Base-by-base conservation (phyloP, 2,797 vertebrate species). In the Alcedo atthis region DNA sequence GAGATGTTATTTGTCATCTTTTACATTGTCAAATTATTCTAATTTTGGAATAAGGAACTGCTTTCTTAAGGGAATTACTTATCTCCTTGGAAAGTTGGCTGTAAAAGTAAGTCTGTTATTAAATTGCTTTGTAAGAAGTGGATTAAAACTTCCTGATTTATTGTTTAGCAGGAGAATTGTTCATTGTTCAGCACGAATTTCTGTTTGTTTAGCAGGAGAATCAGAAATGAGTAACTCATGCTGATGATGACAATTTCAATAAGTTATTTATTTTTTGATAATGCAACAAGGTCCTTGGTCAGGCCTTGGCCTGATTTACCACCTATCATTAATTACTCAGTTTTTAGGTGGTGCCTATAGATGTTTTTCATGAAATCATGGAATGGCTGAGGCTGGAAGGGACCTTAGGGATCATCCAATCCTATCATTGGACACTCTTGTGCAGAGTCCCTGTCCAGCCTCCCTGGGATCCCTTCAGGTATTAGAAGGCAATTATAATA, bases 131-230 rank as follows among this genome's bases (percentile, higher is more conserved):
- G 66, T 62, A 69, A 78, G 79, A 90, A 89, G 87, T 93, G 75
- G 86, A 88, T 96, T 96, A 88, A 86, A 92, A 89, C 71, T 96
- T 96, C 88, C 63, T 94, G 71, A 92, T 85, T 82, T 89, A 87
- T 85, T 96, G 92, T 93, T 81, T 58, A 87, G 75, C 48, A 33
- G 75, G 75, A 91, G 81, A 94, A 89, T 80, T 92, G 86, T 58
- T 88, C 43, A 69, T 90, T 95, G 87, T 89, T 90, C 78, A 83
- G 81, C 45, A 87, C 84, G 73, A 90, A 49, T 94, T 95, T 64
- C 59, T 82, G 69, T 84, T 91, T 92, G 74, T 91, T 92, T 92
- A 86, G 62, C 62, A 70, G 80, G 55, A 95, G 79, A 81, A 89
- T 90, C 90, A 91, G 84, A 89, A 94, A 73, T 69, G 48, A 85